Base-by-base conservation (phyloP, 2,888 invertebrate species). In the Trachelus stipa region DNA sequence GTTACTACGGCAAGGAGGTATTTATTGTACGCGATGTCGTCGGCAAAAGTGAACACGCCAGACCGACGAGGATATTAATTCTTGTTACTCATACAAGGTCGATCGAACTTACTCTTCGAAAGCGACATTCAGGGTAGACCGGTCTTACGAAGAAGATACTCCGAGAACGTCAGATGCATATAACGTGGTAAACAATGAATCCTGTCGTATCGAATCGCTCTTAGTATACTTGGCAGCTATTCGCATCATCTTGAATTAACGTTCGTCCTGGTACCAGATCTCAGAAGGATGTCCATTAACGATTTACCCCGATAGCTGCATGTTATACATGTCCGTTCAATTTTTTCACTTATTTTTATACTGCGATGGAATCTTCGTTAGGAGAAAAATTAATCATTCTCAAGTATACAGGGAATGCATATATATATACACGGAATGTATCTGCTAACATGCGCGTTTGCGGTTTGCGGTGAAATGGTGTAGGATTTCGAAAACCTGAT, bases 1-100 rank as follows among this genome's bases (percentile, higher is more conserved):
- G 86, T 86, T 85, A 85, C 82, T 75, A 80, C 76, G 76, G 77
- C 77, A 73, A 74, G 79, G 74, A 71, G 74, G 31, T 74, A 86
- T 85, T 87, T 87, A 85, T 87, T 79, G 86, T 84, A 79, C 77
- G 78, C 82, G 34, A 34, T 69, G 74, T 69, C 68, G 79, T 31
- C 30, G 37, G 71, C 86, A 79, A 82, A 82, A 81, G 75, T 75
- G 82, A 79, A 78, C 81, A 80, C 83, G 81, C 84, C 81, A 12
- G 73, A 23, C 30, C 74, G 69, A 23, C 71, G 68, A 71, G 83
- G 83, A 83, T 84, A 84, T 86, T 83, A 84, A 84, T 86, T 84
- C 83, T 83, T 81, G 80, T 84, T 80, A 79, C 79, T 81, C 81
- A 74, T 81, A 76, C 37, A 68, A 71, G 71, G 71, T 71, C 71